phyloP scores from a whole-genome alignment of 2,113 vertebrate species.

The Thinocorus orbignyianus region DNA sequence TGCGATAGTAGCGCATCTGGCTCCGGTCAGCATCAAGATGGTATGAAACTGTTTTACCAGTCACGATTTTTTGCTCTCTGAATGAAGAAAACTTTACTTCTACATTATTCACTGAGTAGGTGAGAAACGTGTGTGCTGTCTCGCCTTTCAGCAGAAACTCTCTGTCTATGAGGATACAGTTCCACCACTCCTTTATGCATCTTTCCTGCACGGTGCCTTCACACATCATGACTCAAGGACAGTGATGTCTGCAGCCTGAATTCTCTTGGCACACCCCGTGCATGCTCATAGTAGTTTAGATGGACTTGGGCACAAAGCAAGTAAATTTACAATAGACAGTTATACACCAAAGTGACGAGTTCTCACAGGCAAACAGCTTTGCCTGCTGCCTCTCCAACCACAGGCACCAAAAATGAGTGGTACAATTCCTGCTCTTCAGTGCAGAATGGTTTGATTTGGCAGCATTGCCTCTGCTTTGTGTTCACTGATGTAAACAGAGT shows the following conservation, averaged over 20 bases:
- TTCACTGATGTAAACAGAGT: rapidly evolving
- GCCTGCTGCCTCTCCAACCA: neutral
- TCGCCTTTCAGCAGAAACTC: neutral
- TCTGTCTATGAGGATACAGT: too few species aligned
- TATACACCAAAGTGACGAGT: neutral
- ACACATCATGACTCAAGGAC: neutral
- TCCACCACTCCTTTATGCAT: neutral
- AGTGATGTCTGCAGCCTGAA: neutral
- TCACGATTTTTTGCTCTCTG: neutral
- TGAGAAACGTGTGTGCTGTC: neutral
- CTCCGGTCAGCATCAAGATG: neutral
- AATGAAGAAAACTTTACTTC: neutral
- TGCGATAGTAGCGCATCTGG: rapidly evolving
- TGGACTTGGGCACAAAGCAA: neutral
- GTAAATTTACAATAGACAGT: neutral
- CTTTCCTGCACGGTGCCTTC: neutral
- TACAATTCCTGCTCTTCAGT: neutral
- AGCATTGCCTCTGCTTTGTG: rapidly evolving
- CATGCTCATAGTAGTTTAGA: neutral
- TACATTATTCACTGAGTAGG: neutral
- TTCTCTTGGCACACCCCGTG: neutral
- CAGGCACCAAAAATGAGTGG: neutral
- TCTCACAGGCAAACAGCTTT: neutral
- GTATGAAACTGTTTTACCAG: neutral
- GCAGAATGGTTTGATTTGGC: neutral